Evolutionary conservation across 2,113 vertebrate genomes (phyloP).

Genomic region (Petrocephalus microphthalmus): DNA sequence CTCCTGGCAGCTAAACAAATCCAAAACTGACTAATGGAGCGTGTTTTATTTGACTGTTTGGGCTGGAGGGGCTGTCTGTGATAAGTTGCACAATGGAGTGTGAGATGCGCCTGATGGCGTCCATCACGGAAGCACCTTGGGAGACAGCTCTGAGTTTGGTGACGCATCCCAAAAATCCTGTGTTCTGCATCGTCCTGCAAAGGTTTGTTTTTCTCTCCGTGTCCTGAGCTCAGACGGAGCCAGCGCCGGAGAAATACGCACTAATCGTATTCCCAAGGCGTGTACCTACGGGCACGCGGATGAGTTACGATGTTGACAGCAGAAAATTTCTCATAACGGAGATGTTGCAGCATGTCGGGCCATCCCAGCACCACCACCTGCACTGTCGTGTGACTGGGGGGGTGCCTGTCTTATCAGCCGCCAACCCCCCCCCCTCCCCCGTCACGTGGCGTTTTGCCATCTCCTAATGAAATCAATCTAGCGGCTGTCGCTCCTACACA

Average conservation of each 20-base stretch:
- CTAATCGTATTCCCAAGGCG: neutral
- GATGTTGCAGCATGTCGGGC: neutral
- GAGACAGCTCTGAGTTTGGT: neutral
- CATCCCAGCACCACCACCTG: neutral
- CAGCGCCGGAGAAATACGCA: neutral
- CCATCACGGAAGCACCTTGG: neutral
- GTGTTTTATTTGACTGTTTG: no score
- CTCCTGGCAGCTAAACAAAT: neutral
- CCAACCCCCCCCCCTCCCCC: neutral
- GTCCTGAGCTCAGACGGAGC: neutral
- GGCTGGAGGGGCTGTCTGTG: neutral
- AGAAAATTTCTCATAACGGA: neutral
- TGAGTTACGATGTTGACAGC: neutral
- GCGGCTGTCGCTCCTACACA: neutral
- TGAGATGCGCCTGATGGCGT: neutral
- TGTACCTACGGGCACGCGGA: neutral
- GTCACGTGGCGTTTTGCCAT: neutral
- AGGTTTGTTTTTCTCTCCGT: neutral
- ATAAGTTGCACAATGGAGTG: neutral
- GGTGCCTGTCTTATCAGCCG: neutral
- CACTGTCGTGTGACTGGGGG: neutral
- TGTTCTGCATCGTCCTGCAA: neutral
- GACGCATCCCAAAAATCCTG: neutral
- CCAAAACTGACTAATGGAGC: neutral
- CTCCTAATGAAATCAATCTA: slow-evolving; percentile 30